These are phyloP conservation scores for Phalacrocorax carbo DNA, from an alignment of 2,113 vertebrate species.

Conservation along the genomic window DNA sequence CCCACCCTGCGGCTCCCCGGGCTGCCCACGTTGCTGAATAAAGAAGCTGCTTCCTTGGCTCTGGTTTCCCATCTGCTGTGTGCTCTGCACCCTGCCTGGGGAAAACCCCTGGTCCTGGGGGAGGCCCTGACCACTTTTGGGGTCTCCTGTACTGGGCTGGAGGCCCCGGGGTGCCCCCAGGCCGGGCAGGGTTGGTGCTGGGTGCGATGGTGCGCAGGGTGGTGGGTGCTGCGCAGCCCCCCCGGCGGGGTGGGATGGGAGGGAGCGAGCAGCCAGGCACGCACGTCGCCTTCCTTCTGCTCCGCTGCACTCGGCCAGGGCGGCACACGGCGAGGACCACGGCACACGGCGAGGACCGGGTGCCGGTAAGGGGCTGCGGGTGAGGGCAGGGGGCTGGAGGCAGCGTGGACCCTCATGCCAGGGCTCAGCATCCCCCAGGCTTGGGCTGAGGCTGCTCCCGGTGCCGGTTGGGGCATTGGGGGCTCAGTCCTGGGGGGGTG, in stretches of 20 bases:
- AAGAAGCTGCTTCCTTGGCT: not conserved
- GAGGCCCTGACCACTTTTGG: not conserved
- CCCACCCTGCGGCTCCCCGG: accelerated
- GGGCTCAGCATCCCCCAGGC: accelerated
- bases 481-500: not conserved
- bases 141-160: not conserved
- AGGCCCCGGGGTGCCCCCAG: not conserved
- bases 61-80: not conserved
- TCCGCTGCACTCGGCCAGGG: constrained; percentile 21
- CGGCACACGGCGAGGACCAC: not conserved
- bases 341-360: not conserved
- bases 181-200: not conserved
- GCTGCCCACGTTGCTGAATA: not conserved
- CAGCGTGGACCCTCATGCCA: not conserved
- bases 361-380: not conserved
- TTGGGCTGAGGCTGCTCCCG: not conserved
- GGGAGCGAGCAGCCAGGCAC: constrained; percentile 51
- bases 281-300: constrained; percentile 54
- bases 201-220: not conserved
- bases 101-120: not conserved
- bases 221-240: not conserved
- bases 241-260: not conserved
- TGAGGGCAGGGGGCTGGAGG: not conserved
- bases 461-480: accelerated
- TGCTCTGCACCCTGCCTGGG: not conserved